Conservation (phyloP, 2,797 vertebrate species). For the Lepidocolaptes lacrymiger region DNA sequence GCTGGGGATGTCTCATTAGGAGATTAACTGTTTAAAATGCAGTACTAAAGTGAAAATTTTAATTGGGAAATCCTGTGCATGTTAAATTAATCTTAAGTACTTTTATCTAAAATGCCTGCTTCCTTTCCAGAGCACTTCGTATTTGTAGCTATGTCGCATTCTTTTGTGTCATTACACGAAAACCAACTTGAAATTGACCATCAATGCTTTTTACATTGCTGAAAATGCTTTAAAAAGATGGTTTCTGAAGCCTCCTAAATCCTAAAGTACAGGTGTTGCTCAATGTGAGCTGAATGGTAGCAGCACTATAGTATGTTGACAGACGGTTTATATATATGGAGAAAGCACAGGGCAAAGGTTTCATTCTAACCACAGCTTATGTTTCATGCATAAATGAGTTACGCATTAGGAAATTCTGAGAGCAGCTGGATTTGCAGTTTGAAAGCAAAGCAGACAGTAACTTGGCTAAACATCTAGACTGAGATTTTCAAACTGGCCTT, state of each 20-base stretch:
- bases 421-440: constrained; percentile 39
- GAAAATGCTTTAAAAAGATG: neutral
- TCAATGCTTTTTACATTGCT: neutral
- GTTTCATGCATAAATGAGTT: constrained; percentile 10
- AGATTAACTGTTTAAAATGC: constrained; percentile 77
- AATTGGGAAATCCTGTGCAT: constrained; percentile 77
- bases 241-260: neutral
- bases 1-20: constrained; percentile 74
- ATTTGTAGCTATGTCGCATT: constrained; percentile 46
- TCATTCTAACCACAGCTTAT: neutral
- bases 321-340: neutral
- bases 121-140: constrained; percentile 36
- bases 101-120: constrained; percentile 72
- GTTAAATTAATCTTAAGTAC: constrained; percentile 76
- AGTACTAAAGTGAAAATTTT: constrained; percentile 74
- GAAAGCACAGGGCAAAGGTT: constrained; percentile 40
- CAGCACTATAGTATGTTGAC: neutral
- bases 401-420: constrained; percentile 6
- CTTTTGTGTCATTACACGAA: constrained; percentile 27
- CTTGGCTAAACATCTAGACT: neutral
- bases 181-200: neutral
- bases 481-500: neutral
- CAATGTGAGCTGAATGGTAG: neutral
- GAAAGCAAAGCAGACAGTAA: constrained; percentile 19
- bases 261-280: neutral